Percentiles rank a stretch among this genome's conserved stretches.
Evolutionary conservation across 2,113 vertebrate genomes (phyloP).

Genomic region (Cyanoderma ruficeps): DNA sequence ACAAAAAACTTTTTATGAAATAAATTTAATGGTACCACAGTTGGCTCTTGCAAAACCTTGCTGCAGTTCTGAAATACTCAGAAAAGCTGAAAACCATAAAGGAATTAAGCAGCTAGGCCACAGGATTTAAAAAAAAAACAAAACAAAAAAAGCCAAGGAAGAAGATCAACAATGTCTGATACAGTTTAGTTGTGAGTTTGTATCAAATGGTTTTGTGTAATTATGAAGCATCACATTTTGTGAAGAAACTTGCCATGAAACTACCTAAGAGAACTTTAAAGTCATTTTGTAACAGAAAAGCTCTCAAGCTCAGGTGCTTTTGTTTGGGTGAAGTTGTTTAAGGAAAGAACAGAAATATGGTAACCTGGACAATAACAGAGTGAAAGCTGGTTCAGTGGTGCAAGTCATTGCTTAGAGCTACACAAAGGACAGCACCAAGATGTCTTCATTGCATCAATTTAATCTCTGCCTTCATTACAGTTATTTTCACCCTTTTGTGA

Average conservation of each 20-base stretch:
- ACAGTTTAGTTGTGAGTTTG: accelerated
- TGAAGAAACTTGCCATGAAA: neutral
- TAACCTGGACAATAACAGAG: accelerated
- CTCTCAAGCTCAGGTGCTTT: neutral
- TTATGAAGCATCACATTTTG: neutral
- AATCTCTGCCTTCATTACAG: neutral
- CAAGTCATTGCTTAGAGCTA: neutral
- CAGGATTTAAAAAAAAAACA: neutral
- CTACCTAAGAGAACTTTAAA: neutral
- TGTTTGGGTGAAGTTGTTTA: neutral
- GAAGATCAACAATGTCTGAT: neutral
- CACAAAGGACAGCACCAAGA: neutral
- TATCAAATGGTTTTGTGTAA: neutral
- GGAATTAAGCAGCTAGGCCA: neutral
- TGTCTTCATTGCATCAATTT: neutral
- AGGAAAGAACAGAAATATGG: neutral
- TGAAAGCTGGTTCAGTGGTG: neutral
- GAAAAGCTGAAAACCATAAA: neutral
- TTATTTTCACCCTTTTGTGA: neutral
- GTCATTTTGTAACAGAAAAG: neutral
- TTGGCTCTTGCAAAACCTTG: neutral
- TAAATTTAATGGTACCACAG: neutral
- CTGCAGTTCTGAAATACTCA: neutral
- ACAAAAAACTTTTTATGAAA: neutral
- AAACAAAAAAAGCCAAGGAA: neutral